A percentile compares a stretch with the other conserved stretches of the same genome.
Conservation (phyloP, 2,888 invertebrate species). For the Orthosia incerta region DNA sequence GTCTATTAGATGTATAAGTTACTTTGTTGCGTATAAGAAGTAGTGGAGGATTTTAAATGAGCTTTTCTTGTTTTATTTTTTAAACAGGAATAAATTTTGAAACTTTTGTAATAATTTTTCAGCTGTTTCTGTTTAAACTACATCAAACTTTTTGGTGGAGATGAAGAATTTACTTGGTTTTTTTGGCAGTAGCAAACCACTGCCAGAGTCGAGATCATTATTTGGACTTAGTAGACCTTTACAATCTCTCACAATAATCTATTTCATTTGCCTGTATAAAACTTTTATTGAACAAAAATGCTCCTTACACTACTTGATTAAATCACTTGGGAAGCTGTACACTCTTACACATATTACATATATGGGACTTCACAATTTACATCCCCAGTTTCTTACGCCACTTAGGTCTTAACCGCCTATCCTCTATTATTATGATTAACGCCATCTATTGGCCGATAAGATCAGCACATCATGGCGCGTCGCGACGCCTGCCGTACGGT, state of each 20-base stretch:
- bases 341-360: background rate
- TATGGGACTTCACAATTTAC: constrained; percentile 27
- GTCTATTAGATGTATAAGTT: constrained; percentile 51
- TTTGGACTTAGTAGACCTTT: background rate
- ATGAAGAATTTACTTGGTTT: background rate
- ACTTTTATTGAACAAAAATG: background rate
- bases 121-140: background rate
- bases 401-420: constrained; percentile 40
- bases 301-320: background rate
- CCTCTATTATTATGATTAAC: constrained; percentile 64
- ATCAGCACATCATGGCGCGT: constrained; percentile 54
- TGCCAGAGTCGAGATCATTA: background rate
- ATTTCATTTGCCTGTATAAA: background rate
- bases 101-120: background rate
- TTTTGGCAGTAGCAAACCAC: background rate
- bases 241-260: background rate
- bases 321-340: background rate
- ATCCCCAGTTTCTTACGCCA: constrained; percentile 30
- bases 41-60: constrained; percentile 32
- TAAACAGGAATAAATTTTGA: background rate
- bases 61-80: constrained; percentile 4
- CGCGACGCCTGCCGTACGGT: constrained; percentile 66
- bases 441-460: constrained; percentile 64
- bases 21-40: constrained; percentile 44
- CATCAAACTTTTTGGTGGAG: background rate